Conservation (phyloP, 2,888 invertebrate genomes). For the Catocala fraxini region DNA sequence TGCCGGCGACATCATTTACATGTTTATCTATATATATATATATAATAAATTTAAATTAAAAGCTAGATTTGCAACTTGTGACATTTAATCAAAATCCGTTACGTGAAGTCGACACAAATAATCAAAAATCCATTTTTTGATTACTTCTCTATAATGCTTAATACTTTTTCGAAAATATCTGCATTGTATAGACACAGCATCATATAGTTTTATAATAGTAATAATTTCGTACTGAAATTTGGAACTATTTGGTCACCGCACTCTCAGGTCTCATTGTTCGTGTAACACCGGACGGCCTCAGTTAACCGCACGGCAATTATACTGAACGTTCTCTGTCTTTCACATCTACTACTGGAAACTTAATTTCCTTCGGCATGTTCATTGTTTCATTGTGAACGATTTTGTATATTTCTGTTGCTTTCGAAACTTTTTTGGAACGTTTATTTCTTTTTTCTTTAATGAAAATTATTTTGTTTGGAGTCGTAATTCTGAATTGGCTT, state of each 20-base stretch:
- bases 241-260: slow-evolving; percentile 42
- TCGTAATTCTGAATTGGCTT: too few species aligned
- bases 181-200: too few species aligned
- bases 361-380: slow-evolving; percentile 59
- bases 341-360: slow-evolving; percentile 57
- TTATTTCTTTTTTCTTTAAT: slow-evolving; percentile 1
- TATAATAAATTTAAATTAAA: too few species aligned
- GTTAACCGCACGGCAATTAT: slow-evolving; percentile 60
- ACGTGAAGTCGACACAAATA: too few species aligned
- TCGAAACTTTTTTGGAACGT: slow-evolving; percentile 13
- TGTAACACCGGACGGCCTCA: slow-evolving; percentile 53
- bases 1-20: too few species aligned
- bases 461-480: not conserved
- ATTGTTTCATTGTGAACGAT: slow-evolving; percentile 54
- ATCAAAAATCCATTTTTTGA: too few species aligned
- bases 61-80: too few species aligned
- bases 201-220: not conserved
- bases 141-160: too few species aligned
- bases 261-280: slow-evolving; percentile 50
- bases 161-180: too few species aligned
- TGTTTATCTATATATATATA: too few species aligned
- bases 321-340: slow-evolving; percentile 57
- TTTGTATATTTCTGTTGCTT: slow-evolving; percentile 36
- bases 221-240: slow-evolving; percentile 14
- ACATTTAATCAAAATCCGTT: too few species aligned